Percentiles rank a stretch among this genome's conserved stretches.
Evolutionary conservation across 2,113 vertebrate genomes (phyloP).

Genomic region (Eptesicus fuscus): DNA sequence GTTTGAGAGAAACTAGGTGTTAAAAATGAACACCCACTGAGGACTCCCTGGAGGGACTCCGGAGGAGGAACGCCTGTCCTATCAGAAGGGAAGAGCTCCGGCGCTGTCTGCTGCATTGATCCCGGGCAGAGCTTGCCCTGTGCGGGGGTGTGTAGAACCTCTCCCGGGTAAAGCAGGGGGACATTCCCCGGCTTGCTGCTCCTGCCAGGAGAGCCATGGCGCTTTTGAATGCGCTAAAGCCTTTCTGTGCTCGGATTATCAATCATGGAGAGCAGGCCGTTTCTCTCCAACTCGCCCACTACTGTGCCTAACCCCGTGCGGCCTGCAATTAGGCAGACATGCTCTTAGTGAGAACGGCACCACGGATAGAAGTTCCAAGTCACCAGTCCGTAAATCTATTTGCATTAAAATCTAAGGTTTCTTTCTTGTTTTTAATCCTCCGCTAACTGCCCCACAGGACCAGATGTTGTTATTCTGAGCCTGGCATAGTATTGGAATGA

Average conservation of each 20-base stretch:
- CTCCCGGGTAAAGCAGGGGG: neutral
- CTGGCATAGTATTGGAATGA: conserved; percentile 65
- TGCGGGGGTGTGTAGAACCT: neutral
- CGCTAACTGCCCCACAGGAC: neutral
- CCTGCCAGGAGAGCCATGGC: neutral
- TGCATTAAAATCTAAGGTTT: conserved; percentile 54
- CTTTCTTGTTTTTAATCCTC: conserved; percentile 47
- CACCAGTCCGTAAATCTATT: neutral
- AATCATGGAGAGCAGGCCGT: neutral
- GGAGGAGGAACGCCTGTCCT: neutral
- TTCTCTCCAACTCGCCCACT: neutral
- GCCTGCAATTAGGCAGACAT: neutral
- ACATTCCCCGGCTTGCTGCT: neutral
- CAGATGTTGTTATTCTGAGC: conserved; percentile 67
- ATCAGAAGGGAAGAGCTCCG: neutral
- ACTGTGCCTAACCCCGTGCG: neutral
- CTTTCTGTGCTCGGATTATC: neutral
- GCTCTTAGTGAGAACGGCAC: neutral
- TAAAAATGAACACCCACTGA: neutral
- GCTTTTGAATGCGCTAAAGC: neutral
- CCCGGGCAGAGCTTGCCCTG: neutral
- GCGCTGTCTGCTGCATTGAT: rapidly evolving
- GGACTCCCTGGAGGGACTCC: neutral
- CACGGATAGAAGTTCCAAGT: neutral
- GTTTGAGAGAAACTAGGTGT: neutral